A percentile compares a stretch with the other conserved stretches of the same genome.
These are phyloP conservation scores for Mantis religiosa DNA, from an alignment of 2,888 invertebrate species.

Conservation along the genomic window DNA sequence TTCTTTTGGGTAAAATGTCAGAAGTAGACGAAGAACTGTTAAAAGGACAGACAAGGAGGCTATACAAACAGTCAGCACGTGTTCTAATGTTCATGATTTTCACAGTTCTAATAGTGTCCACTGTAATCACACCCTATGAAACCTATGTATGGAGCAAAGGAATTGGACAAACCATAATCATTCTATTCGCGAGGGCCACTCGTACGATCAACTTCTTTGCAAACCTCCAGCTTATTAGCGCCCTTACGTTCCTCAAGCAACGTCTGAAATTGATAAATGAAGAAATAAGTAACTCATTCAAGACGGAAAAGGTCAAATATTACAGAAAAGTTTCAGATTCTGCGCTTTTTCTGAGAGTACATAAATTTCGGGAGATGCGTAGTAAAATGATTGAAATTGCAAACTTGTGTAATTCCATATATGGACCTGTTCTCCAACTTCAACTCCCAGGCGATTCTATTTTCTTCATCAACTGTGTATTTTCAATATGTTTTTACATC, in stretches of 20 bases:
- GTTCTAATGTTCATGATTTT: background rate
- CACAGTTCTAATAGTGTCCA: background rate
- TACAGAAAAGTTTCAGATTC: no score
- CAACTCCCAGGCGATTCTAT: background rate
- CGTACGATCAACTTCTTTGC: background rate
- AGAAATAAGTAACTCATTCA: background rate
- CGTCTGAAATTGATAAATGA: background rate
- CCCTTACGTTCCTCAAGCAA: background rate
- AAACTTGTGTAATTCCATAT: background rate
- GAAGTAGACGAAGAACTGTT: background rate
- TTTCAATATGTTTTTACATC: background rate
- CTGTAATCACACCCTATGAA: background rate
- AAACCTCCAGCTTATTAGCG: background rate
- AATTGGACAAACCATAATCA: background rate
- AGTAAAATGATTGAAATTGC: background rate
- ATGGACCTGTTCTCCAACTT: background rate
- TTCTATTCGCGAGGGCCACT: accelerated
- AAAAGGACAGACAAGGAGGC: background rate
- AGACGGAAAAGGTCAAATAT: background rate
- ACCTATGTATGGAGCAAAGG: background rate
- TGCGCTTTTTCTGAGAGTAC: no score
- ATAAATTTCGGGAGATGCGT: background rate
- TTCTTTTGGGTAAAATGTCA: background rate
- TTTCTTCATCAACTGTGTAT: background rate
- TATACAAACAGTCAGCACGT: background rate